Conservation (phyloP, 2,888 invertebrate genomes). For the Biston stratarius region DNA sequence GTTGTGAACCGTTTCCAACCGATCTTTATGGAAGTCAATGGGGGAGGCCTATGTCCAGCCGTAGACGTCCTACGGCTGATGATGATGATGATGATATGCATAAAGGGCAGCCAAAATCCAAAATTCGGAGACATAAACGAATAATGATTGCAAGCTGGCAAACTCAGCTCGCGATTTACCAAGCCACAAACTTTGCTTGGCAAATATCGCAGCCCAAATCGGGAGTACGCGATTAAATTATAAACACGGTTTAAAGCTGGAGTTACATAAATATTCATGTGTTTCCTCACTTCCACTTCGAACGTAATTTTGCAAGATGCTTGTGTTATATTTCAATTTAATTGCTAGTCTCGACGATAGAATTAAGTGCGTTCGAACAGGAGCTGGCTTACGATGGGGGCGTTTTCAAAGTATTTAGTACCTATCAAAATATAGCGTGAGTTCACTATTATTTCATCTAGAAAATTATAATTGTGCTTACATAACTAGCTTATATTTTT, state of each 20-base stretch:
- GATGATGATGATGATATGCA: too few species aligned
- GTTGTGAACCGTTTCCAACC: too few species aligned
- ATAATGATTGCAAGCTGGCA: conserved; percentile 54
- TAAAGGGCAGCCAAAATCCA: conserved; percentile 11
- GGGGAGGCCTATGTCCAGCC: too few species aligned
- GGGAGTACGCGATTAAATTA: conserved; percentile 61
- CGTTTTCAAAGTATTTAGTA: not conserved
- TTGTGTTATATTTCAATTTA: conserved; percentile 42
- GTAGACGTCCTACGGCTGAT: too few species aligned
- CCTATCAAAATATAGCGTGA: not conserved
- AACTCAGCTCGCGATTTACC: conserved; percentile 51
- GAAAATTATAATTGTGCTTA: not conserved
- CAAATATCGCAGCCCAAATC: conserved; percentile 60
- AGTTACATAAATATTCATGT: conserved; percentile 68
- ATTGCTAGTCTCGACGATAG: conserved; percentile 24
- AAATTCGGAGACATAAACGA: conserved; percentile 26
- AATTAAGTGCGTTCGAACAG: conserved; percentile 22
- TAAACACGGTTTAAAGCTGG: conserved; percentile 55
- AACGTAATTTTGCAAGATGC: conserved; percentile 43
- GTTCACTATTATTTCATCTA: not conserved
- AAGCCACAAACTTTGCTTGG: conserved; percentile 58
- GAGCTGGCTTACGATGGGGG: not conserved
- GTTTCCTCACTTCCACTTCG: conserved; percentile 42
- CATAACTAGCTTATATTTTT: not conserved
- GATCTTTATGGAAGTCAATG: too few species aligned